Percentiles rank a stretch among this genome's conserved stretches.
Evolutionary conservation across 2,113 vertebrate genomes (phyloP).

Genomic region (Felis catus): F.catus_Fca126_mat1.0 CM031424.1:60875501-60876000

Average conservation of each 20-base stretch:
- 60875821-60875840: not conserved
- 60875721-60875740: not conserved
- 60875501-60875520: not conserved
- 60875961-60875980: fast-evolving
- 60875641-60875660: not conserved
- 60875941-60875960: not conserved
- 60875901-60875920: not conserved
- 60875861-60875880: not conserved
- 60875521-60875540: not conserved
- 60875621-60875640: not conserved
- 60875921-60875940: not conserved
- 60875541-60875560: not conserved
- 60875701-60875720: not conserved
- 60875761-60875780: not conserved
- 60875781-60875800: not conserved
- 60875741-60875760: not conserved
- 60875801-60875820: not conserved
- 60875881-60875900: not conserved
- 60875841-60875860: not conserved
- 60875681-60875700: not conserved
- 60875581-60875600: not conserved
- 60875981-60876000: not conserved
- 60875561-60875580: not conserved
- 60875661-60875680: not conserved
- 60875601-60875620: not conserved